phyloP scores from a whole-genome alignment of 2,797 vertebrate species.

The Echeneis naucrates region DNA sequence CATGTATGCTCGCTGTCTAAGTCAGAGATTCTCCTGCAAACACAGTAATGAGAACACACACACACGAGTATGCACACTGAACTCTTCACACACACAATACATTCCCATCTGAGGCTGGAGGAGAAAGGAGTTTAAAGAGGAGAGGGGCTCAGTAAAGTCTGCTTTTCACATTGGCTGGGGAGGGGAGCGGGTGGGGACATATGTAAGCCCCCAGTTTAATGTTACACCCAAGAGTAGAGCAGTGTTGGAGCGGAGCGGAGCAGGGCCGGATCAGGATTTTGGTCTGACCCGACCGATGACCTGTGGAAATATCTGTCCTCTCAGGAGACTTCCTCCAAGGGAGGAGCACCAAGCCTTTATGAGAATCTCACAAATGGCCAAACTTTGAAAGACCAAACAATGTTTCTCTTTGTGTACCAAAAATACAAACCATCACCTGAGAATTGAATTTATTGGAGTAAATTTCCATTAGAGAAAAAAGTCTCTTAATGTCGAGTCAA shows the following conservation, averaged over 20 bases:
- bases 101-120: constrained; percentile 43
- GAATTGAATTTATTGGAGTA: constrained; percentile 29
- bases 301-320: constrained; percentile 75
- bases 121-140: constrained; percentile 53
- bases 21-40: constrained; percentile 32
- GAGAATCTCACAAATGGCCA: constrained; percentile 69
- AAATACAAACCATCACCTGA: constrained; percentile 58
- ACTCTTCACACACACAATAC: not conserved
- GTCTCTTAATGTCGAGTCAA: not conserved
- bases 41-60: not conserved
- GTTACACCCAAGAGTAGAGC: constrained; percentile 70
- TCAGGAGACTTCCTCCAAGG: constrained; percentile 51
- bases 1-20: constrained; percentile 22
- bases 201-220: constrained; percentile 69
- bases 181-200: not conserved
- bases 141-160: constrained; percentile 57
- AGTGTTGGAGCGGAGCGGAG: constrained; percentile 45
- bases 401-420: constrained; percentile 56
- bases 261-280: constrained; percentile 62
- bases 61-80: not conserved
- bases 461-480: not conserved
- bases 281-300: constrained; percentile 71
- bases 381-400: constrained; percentile 60
- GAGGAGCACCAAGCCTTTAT: constrained; percentile 61
- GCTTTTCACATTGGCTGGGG: constrained; percentile 27